These are phyloP conservation scores for Anarhynchus alexandrinus DNA, from an alignment of 2,113 vertebrate genomes.

Conservation along the genomic window DNA sequence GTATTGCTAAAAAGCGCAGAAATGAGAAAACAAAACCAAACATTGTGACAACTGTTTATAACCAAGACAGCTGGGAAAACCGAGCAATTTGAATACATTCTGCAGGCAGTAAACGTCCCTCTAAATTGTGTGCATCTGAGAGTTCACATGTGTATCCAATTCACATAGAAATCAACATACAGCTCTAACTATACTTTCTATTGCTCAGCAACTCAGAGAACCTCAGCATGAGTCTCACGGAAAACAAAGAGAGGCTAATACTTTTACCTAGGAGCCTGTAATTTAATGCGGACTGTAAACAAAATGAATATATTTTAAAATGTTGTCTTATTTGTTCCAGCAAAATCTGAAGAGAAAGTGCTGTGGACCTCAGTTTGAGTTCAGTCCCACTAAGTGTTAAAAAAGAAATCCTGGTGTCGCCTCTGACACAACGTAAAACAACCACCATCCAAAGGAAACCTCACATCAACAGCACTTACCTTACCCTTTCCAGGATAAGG, in stretches of 20 bases:
- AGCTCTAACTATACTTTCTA: background rate
- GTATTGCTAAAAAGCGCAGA: background rate
- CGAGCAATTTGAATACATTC: background rate
- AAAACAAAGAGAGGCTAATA: background rate
- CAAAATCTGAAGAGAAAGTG: background rate
- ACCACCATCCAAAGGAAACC: background rate
- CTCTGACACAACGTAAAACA: background rate
- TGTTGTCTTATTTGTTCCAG: background rate
- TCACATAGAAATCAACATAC: background rate
- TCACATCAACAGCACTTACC: background rate
- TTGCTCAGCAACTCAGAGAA: background rate
- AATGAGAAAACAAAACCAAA: background rate
- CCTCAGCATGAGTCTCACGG: background rate
- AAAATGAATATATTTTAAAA: background rate
- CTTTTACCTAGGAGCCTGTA: background rate
- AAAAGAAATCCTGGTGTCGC: background rate
- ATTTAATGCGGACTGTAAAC: background rate
- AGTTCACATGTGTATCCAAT: background rate
- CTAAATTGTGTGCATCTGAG: background rate
- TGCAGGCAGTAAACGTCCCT: background rate
- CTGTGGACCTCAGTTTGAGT: background rate
- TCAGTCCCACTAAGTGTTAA: background rate
- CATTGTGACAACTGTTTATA: background rate
- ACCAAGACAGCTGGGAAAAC: background rate
- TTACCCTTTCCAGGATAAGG: background rate